These are phyloP conservation scores for Cheilosia pagana DNA, from an alignment of 2,888 invertebrate genomes.

Conservation along the genomic window DNA sequence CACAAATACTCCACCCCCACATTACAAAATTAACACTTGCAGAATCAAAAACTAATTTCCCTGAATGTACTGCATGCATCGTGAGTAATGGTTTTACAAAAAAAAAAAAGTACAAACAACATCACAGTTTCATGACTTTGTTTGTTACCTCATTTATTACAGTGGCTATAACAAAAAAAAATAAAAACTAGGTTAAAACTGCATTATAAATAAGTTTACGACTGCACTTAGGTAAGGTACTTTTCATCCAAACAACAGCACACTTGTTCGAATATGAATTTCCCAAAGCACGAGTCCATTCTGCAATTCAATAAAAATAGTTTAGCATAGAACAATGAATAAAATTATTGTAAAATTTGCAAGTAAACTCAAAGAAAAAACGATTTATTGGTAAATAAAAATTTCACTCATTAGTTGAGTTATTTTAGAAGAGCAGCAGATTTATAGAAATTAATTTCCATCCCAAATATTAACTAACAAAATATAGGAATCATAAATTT, in stretches of 20 bases:
- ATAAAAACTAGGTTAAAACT: conserved; percentile 42
- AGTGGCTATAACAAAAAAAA: conserved; percentile 8
- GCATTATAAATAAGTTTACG: conserved; percentile 40
- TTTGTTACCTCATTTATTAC: conserved; percentile 11
- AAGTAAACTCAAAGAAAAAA: background rate
- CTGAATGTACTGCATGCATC: background rate
- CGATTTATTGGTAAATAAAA: conserved; percentile 4
- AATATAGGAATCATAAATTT: background rate
- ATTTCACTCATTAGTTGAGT: conserved; percentile 4
- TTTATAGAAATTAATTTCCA: background rate
- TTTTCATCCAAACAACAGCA: background rate
- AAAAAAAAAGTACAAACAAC: background rate
- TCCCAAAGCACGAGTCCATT: background rate
- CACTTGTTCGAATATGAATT: background rate
- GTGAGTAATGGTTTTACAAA: background rate
- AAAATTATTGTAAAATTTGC: conserved; percentile 14
- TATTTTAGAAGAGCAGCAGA: background rate
- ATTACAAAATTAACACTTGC: too few relatives aligned
- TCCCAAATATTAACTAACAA: conserved; percentile 3
- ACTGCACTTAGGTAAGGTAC: background rate
- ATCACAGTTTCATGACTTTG: background rate
- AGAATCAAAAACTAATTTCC: background rate
- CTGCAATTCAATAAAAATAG: background rate
- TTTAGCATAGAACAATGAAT: background rate
- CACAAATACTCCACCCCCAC: background rate